Evolutionary conservation across 2,113 vertebrate species (phyloP), one percentile per base, ranked within the genome.

Genomic region (Tricholaema leucomelas): DNA sequence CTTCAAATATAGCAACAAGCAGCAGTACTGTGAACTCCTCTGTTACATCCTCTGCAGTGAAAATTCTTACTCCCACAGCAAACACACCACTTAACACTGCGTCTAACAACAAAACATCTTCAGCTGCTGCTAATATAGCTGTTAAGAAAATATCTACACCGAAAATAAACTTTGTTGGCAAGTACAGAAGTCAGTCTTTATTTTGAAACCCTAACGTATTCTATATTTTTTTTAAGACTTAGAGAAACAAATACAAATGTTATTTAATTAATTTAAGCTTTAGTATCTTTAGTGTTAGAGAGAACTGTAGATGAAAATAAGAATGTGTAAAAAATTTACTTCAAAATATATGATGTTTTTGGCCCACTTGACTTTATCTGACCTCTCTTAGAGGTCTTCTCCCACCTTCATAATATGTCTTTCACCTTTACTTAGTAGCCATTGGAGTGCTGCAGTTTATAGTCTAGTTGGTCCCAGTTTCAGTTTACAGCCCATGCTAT

Each of bases 111-210:
- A 97, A 98, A 94, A 94, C 91, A 89, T 96, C 98, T 95, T 96
- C 85, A 91, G 81, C 96, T 11, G 96, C 95, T 95, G 85, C 98
- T 71, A 98, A 97, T 85, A 95, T 98, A 94, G 91, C 98, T 80
- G 97, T 98, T 89, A 99, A 99, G 98, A 99, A 99, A 97, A 97
- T 98, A 97, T 98, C 97, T 95, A 97, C 98, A 46, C 99, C 99
- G 67, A 99, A 99, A 98, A 99, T 99, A 96, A 99, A 99, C 92
- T 99, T 99, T 98, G 98, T 99, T 88, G 99, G 99, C 98, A 96
- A 98, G 98, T 98, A 96, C 81, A 94, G 71, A 93, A 92, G 73
- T 88, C 88, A 96, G 90, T 94, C 70, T 87, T 91, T 77, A 92
- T 83, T 93, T 86, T 95, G 85, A 85, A 92, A 80, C 87, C 87